Percentiles rank a stretch among this genome's conserved stretches.
Evolutionary conservation across 2,113 vertebrate genomes (phyloP).

Genomic region (Phoenicopterus ruber): DNA sequence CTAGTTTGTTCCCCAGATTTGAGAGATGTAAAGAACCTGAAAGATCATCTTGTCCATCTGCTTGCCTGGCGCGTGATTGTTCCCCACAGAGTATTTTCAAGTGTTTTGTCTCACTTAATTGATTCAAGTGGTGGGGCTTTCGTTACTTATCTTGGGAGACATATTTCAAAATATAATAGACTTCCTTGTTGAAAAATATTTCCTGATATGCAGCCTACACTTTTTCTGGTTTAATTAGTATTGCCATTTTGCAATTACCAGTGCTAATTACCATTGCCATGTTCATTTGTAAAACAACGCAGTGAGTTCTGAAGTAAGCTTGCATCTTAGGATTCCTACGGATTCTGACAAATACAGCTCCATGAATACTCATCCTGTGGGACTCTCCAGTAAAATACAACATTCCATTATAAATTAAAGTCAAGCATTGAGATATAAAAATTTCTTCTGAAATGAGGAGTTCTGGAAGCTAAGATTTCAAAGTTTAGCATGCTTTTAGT

Average conservation of each 20-base stretch:
- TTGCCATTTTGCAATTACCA: not conserved
- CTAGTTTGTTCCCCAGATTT: not conserved
- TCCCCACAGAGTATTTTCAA: not conserved
- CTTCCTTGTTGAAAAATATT: not conserved
- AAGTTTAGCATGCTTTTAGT: no score
- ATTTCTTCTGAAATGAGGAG: not conserved
- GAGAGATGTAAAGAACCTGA: not conserved
- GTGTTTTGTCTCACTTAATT: not conserved
- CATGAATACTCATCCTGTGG: not conserved
- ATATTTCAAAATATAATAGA: not conserved
- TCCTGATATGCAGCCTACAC: not conserved
- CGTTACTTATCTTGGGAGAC: not conserved
- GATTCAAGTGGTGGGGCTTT: not conserved
- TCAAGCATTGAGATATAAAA: not conserved
- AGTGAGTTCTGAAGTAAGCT: not conserved
- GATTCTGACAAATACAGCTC: not conserved
- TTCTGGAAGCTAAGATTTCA: not conserved
- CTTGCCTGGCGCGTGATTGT: not conserved
- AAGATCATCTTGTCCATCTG: not conserved
- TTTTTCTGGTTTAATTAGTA: not conserved
- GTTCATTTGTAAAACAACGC: not conserved
- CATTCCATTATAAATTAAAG: not conserved
- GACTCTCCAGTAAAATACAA: not conserved
- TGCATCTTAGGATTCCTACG: not conserved
- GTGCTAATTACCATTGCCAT: not conserved